Evolutionary conservation across 2,888 invertebrate genomes (phyloP), one percentile per base, ranked within the genome.

Genomic region (Agrotis clavis): DNA sequence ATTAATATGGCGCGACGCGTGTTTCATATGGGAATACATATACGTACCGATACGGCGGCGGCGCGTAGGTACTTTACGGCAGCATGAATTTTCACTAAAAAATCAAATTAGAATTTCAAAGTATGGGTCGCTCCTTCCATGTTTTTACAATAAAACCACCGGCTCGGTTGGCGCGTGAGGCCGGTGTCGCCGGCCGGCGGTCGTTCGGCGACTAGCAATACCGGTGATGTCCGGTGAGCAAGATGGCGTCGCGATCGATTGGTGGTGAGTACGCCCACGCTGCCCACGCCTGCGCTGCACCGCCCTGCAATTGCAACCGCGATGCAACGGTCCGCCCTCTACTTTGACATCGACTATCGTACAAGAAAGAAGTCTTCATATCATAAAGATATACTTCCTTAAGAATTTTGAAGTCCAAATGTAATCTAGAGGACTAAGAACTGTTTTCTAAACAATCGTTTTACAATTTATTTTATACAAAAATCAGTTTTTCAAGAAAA

Each of bases 171-270:
- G 66, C 70, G 65, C 78, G 82, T 77, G 65, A 74, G 74, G 67
- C 59, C 78, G 71, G 81, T 78, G 81, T 85, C 70, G 71, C 77
- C 75, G 82, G 82, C 76, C 79, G 86, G 76, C 85, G 83, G 82
- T 85, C 85, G 87, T 85, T 83, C 81, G 82, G 80, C 79, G 86
- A 89, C 89, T 90, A 88, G 89, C 88, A 88, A 83, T 86, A 89
- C 88, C 90, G 89, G 89, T 91, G 91, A 86, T 90, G 91, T 90
- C 91, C 90, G 87, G 88, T 88, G 79, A 88, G 89, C 94, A 95
- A 95, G 93, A 96, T 96, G 96, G 96, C 96, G 95, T 90, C 94
- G 90, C 91, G 87, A 94, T 95, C 95, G 94, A 95, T 94, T 92
- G 90, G 90, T 89, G 87, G 82, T 85, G 89, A 92, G 91, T 88